Percentiles rank a stretch among this genome's conserved stretches.
Evolutionary conservation across 2,113 vertebrate genomes (phyloP).

Genomic region (Illadopsis cleaveri): DNA sequence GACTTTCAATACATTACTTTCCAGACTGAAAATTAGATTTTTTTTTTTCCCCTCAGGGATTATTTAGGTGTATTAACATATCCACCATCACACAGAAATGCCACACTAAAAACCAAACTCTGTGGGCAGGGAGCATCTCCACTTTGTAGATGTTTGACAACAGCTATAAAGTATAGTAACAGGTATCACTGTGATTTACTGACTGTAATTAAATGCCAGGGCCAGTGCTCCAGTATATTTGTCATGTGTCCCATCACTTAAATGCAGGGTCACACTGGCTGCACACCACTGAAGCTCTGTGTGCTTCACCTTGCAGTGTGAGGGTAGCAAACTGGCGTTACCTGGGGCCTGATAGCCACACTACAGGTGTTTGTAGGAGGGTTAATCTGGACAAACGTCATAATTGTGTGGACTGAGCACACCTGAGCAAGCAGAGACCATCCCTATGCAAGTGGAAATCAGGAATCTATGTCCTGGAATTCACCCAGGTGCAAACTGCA

Average conservation of each 20-base stretch:
- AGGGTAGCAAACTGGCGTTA: background rate
- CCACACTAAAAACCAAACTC: background rate
- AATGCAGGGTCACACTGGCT: background rate
- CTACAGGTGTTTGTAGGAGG: background rate
- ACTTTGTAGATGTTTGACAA: background rate
- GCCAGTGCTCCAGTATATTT: background rate
- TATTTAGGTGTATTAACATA: background rate
- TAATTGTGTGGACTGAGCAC: rapidly evolving
- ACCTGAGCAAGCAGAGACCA: background rate
- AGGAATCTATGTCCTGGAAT: background rate
- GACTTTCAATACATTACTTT: background rate
- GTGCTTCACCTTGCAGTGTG: background rate
- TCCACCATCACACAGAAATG: background rate
- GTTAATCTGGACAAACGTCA: background rate
- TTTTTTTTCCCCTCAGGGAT: background rate
- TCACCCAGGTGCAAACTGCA: background rate
- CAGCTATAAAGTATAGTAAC: background rate
- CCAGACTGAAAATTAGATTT: background rate
- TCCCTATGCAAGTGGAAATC: background rate
- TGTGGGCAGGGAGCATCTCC: background rate
- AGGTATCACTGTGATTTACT: background rate
- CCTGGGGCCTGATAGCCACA: background rate
- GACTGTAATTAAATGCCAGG: background rate
- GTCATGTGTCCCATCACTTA: background rate
- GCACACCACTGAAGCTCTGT: background rate